phyloP scores from a whole-genome alignment of 2,888 invertebrate species.

The Zaprionus bogoriensis region DNA sequence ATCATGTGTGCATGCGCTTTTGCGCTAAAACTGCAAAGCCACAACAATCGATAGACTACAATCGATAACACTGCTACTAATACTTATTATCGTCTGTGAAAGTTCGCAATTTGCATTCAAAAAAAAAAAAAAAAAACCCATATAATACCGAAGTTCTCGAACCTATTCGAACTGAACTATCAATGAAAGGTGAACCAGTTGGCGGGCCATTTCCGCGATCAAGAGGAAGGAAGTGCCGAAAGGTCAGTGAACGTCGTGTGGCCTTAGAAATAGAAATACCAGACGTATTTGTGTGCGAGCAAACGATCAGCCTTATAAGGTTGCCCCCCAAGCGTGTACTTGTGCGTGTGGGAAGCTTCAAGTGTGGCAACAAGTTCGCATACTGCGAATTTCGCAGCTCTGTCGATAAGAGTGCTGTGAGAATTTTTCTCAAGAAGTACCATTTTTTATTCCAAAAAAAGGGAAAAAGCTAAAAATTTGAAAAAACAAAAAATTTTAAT shows the following conservation, averaged over 20 bases:
- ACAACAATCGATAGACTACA: neutral
- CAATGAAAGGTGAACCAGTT: constrained; percentile 56
- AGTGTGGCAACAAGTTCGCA: neutral
- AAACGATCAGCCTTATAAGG: constrained; percentile 36
- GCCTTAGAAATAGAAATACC: constrained; percentile 37
- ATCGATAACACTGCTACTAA: no score
- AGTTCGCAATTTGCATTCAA: no score
- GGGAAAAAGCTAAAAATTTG: no score
- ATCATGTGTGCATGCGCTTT: constrained; percentile 69
- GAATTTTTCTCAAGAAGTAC: no score
- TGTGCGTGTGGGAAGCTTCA: constrained; percentile 24
- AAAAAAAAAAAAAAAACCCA: no score
- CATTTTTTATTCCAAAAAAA: no score
- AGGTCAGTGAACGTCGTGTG: constrained; percentile 70
- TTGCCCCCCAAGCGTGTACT: neutral
- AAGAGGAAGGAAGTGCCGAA: constrained; percentile 52
- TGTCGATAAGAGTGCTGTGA: no score
- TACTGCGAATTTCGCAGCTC: constrained; percentile 13
- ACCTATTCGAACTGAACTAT: no score
- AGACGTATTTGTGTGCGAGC: neutral
- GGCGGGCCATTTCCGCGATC: constrained; percentile 40
- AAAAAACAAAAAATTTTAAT: no score
- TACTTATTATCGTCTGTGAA: no score
- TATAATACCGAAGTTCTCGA: no score
- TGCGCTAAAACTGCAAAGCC: neutral